Conservation (phyloP, 64 coral and sea anemone genomes). For the Stylophora pistillata region DNA sequence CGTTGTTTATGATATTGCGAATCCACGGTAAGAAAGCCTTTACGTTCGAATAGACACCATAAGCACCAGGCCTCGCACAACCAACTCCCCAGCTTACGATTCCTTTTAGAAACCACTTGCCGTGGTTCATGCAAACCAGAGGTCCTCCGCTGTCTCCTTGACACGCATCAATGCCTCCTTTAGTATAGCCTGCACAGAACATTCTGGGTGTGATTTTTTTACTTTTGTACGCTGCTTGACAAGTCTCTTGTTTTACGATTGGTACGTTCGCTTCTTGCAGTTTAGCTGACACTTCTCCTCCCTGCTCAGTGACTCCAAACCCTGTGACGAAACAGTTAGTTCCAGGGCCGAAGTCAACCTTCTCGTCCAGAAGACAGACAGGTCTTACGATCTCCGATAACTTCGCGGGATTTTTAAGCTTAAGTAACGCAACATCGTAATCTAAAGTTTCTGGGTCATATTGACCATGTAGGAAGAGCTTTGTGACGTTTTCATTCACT, state of each 20-base stretch:
- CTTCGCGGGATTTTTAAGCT: constrained; percentile 53
- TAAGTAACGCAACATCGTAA: constrained; percentile 54
- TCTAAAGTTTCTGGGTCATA: constrained; percentile 53
- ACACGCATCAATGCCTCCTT: constrained; percentile 75
- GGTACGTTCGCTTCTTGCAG: constrained; percentile 68
- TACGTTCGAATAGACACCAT: constrained; percentile 65
- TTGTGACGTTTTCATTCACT: constrained; percentile 7
- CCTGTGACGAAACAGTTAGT: constrained; percentile 65
- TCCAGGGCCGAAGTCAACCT: constrained; percentile 56
- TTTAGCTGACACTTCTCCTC: constrained; percentile 38
- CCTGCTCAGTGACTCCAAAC: constrained; percentile 59
- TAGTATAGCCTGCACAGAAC: constrained; percentile 65
- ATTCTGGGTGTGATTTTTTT: constrained; percentile 54
- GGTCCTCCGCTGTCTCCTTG: constrained; percentile 76
- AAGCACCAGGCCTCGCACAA: constrained; percentile 48
- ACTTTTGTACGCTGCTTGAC: constrained; percentile 38
- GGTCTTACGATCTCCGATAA: constrained; percentile 49
- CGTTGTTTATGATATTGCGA: constrained; percentile 6
- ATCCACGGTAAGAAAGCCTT: constrained; percentile 56
- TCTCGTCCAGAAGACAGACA: constrained; percentile 44
- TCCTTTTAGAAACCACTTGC: constrained; percentile 61
- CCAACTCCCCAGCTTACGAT: constrained; percentile 72
- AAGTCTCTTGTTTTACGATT: constrained; percentile 24
- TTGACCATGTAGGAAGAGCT: constrained; percentile 38
- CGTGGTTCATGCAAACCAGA: constrained; percentile 53